phyloP scores from a whole-genome alignment of 2,888 invertebrate genomes.

The Cylindroiulus punctatus region DNA sequence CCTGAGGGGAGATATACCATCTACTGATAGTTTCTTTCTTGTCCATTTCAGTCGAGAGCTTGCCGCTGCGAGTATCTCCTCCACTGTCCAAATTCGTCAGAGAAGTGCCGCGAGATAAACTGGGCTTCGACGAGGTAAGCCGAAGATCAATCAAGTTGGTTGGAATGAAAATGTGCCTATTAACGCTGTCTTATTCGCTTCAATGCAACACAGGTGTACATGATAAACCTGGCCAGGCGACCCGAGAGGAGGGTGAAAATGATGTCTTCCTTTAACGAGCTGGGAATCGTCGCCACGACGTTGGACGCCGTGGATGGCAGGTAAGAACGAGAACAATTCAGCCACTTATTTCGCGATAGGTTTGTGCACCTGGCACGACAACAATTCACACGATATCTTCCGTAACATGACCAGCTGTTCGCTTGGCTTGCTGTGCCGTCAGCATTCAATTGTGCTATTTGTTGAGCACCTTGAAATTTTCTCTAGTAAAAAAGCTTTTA shows the following conservation, averaged over 20 bases:
- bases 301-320: conserved; percentile 91
- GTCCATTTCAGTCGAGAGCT: conserved; percentile 62
- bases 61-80: conserved; percentile 64
- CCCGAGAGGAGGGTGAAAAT: conserved; percentile 82
- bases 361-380: not conserved
- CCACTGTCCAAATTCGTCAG: conserved; percentile 63
- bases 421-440: too few species aligned
- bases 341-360: not conserved
- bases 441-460: too few species aligned
- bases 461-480: too few species aligned
- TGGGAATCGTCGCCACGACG: conserved; percentile 80
- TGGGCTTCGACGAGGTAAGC: conserved; percentile 55
- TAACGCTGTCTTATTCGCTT: not conserved
- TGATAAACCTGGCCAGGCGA: conserved; percentile 91
- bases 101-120: conserved; percentile 56
- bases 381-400: not conserved
- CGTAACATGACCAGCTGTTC: not conserved
- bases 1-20: too few species aligned
- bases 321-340: conserved; percentile 67
- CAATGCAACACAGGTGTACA: conserved; percentile 73
- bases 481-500: too few species aligned
- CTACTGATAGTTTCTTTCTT: not conserved
- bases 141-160: too few species aligned
- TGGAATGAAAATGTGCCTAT: too few species aligned
- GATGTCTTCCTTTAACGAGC: conserved; percentile 79